Conservation (phyloP, 35 echinoderm and acorn worm genomes). For the Lytechinus variegatus region DNA sequence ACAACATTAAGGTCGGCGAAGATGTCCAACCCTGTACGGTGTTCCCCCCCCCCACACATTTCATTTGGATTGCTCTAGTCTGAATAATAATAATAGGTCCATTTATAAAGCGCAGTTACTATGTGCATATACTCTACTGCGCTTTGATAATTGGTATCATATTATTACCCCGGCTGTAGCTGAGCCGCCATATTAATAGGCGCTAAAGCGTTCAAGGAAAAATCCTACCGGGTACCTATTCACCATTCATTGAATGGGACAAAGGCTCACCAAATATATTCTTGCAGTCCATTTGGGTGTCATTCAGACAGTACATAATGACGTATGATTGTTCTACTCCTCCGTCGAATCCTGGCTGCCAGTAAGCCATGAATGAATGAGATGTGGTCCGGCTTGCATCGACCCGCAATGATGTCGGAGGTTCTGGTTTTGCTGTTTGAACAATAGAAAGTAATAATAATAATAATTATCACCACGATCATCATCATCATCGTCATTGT, state of each 20-base stretch:
- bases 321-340: slow-evolving; percentile 27
- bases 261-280: neutral
- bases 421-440: slow-evolving; percentile 30
- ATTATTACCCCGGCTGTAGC: too few species aligned
- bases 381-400: neutral
- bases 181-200: too few species aligned
- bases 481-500: too few species aligned
- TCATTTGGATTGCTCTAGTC: neutral
- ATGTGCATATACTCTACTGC: too few species aligned
- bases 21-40: neutral
- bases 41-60: neutral
- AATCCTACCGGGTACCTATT: too few species aligned
- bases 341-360: slow-evolving; percentile 23
- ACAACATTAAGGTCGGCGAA: too few species aligned
- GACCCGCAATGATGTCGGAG: neutral
- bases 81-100: too few species aligned
- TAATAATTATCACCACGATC: too few species aligned
- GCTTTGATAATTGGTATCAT: too few species aligned
- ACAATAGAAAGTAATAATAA: neutral
- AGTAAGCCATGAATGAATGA: neutral
- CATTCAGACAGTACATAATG: slow-evolving; percentile 15
- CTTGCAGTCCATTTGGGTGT: neutral
- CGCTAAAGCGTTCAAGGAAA: too few species aligned
- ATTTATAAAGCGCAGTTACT: too few species aligned
- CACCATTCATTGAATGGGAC: too few species aligned